These are phyloP conservation scores for Motacilla tschutschensis DNA, from an alignment of 2,113 vertebrate genomes.

Conservation along the genomic window DNA sequence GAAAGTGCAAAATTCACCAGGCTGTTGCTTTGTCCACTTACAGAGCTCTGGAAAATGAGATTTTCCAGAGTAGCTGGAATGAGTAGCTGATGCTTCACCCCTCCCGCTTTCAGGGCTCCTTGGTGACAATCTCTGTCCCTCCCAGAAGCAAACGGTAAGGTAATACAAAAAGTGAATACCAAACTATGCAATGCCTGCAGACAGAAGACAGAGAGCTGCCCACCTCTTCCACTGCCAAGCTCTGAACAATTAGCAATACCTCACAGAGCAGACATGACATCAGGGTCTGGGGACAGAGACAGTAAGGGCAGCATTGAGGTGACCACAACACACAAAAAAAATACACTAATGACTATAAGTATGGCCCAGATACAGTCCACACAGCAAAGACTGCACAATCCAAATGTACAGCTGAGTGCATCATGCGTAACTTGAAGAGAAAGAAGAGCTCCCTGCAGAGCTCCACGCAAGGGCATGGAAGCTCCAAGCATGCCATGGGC, in stretches of 20 bases:
- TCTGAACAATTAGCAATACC: not conserved
- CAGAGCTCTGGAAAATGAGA: not conserved
- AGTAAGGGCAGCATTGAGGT: not conserved
- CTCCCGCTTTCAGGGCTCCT: not conserved
- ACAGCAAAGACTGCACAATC: not conserved
- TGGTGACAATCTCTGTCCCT: not conserved
- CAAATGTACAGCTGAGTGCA: not conserved
- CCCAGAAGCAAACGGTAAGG: not conserved
- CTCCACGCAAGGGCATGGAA: not conserved
- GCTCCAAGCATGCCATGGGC: not conserved
- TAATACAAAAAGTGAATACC: not conserved
- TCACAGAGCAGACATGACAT: not conserved
- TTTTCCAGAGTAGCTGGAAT: not conserved
- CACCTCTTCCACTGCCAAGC: not conserved
- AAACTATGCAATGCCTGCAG: not conserved
- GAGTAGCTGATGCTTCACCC: not conserved
- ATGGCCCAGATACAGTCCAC: not conserved
- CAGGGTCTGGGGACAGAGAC: not conserved
- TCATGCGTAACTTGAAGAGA: not conserved
- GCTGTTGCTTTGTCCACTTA: not conserved
- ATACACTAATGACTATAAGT: fast-evolving
- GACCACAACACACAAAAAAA: not conserved
- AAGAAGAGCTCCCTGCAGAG: not conserved
- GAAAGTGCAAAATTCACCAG: not conserved
- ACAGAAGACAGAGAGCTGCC: not conserved